A percentile compares a stretch with the other conserved stretches of the same genome.
Conservation (phyloP, 2,888 invertebrate genomes). For the Folsomia manolachei region DNA sequence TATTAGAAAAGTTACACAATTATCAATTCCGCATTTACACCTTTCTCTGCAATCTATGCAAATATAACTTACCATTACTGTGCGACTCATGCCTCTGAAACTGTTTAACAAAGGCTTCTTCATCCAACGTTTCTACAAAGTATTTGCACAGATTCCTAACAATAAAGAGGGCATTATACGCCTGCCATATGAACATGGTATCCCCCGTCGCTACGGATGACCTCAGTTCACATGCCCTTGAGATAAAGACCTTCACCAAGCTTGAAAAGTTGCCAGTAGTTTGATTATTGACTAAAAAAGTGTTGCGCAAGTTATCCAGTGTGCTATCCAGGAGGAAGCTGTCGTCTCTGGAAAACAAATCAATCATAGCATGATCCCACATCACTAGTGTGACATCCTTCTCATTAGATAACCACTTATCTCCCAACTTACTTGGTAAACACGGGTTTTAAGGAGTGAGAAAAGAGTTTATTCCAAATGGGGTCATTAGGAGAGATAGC, state of each 20-base stretch:
- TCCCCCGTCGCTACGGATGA: conserved; percentile 83
- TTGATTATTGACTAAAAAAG: conserved; percentile 77
- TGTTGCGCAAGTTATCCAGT: conserved; percentile 70
- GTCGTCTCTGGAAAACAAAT: conserved; percentile 65
- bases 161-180: conserved; percentile 88
- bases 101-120: conserved; percentile 80
- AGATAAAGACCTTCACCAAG: conserved; percentile 79
- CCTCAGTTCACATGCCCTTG: conserved; percentile 76
- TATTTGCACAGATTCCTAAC: conserved; percentile 78
- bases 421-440: conserved; percentile 65
- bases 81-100: conserved; percentile 60
- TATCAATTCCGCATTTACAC: too few species aligned
- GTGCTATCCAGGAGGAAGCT: conserved; percentile 77
- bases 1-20: too few species aligned
- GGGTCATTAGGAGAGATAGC: conserved; percentile 79
- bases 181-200: conserved; percentile 83
- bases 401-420: too few species aligned
- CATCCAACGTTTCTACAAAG: conserved; percentile 83
- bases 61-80: background rate
- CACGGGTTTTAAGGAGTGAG: conserved; percentile 84
- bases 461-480: conserved; percentile 90
- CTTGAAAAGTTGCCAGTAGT: conserved; percentile 86
- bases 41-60: too few species aligned
- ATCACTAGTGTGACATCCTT: background rate
- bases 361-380: background rate